Percentiles rank a stretch among this genome's conserved stretches.
phyloP scores from a whole-genome alignment of 2,113 vertebrate genomes.

The Xyliphius kryptos region DNA sequence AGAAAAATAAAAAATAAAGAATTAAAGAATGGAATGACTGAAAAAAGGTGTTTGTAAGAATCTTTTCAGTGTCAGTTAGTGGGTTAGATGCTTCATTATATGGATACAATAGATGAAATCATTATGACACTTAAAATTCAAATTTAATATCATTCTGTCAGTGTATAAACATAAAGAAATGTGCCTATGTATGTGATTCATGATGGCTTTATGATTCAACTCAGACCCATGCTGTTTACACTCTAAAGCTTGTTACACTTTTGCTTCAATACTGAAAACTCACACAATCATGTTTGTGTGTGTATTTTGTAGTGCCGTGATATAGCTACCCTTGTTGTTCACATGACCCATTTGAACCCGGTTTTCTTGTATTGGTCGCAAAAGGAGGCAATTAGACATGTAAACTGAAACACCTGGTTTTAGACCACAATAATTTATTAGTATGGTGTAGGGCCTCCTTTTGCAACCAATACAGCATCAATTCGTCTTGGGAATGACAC shows the following conservation, averaged over 20 bases:
- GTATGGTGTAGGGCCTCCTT: too few species aligned
- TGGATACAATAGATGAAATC: too few species aligned
- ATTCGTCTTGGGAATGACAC: too few species aligned
- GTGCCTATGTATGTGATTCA: not conserved
- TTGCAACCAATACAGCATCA: too few species aligned
- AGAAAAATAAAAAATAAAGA: not conserved
- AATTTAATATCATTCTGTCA: not conserved
- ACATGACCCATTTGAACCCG: not conserved
- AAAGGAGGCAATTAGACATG: too few species aligned
- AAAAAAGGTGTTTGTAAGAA: not conserved
- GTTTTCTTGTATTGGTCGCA: too few species aligned
- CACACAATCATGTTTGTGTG: not conserved
- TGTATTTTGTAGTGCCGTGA: not conserved
- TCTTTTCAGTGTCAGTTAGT: not conserved
- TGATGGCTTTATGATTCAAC: not conserved
- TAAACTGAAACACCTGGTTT: too few species aligned
- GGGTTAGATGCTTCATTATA: not conserved
- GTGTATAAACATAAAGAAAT: not conserved
- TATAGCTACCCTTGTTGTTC: conserved; percentile 2
- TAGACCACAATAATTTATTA: too few species aligned
- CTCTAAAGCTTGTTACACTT: not conserved
- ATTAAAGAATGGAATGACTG: not conserved
- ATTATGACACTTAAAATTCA: not conserved
- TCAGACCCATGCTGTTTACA: not conserved
- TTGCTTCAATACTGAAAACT: not conserved